Base-by-base conservation (phyloP, 2,797 vertebrate genomes). In the Characodon lateralis region DNA sequence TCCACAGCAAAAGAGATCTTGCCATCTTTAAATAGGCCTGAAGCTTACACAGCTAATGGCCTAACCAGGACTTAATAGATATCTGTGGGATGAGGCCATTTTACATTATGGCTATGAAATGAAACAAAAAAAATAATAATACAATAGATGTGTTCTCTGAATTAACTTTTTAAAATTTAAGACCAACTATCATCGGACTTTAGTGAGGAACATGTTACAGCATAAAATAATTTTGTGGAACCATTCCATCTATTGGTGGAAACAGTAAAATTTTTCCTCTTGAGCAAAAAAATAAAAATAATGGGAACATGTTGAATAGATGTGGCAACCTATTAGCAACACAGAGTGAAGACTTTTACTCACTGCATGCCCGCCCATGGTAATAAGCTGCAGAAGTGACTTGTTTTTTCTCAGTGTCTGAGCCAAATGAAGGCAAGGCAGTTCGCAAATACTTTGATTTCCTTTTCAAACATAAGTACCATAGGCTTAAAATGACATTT, bases 41-140 rank as follows among this genome's bases (percentile, higher is more conserved):
- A 56, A 59, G 41, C 58, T 55, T 65, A 70, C 72, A 76, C 31
- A 22, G 26, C 66, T 56, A 78, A 8, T 74, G 76, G 41, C 77
- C 50, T 43, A 72, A 39, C 53, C 68, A 75, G 51, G 69, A 68
- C 12, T 13, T 10, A 1, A 70, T 10, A 22, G 16, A 65, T 6
- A 28, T 7, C 63, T 12, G 1, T 41, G 66, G 39, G 18, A 55
- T 24, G 53, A 22, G 53, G 5, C 53, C 22, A 8, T 24, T 53
- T 53, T 53, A 18, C 18, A 16, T 12, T 16, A 53, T 53, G 31
- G 22, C 63, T 65, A 14, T 22, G 1, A 41, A 35, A 66, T 41
- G 35, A 41, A 66, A 66, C 24, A 12, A 63, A 35, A 35, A 16
- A 65, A 41, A 10, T 2, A 4, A 24, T 2, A 10, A 51, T 13